These are phyloP conservation scores for Contarinia nasturtii DNA, from an alignment of 1,140 invertebrate species.

Conservation along the genomic window DNA sequence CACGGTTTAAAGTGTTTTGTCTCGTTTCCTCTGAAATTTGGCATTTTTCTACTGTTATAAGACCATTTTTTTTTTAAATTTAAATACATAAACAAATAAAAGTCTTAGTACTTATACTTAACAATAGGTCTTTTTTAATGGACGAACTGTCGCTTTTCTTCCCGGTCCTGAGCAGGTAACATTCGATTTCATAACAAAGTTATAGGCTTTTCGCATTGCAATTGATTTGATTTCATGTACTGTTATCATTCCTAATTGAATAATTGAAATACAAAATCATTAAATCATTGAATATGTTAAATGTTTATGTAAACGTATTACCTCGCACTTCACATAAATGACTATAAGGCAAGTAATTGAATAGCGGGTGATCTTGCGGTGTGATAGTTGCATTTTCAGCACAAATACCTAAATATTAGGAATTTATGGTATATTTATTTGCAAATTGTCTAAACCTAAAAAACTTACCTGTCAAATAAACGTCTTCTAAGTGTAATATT, in stretches of 20 bases:
- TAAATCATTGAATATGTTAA: too few relatives aligned
- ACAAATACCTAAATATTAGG: constrained; percentile 7
- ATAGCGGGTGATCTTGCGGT: constrained; percentile 14
- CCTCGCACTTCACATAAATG: constrained; percentile 15
- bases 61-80: too few relatives aligned
- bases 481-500: constrained; percentile 65
- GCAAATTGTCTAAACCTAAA: not conserved
- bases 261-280: too few relatives aligned
- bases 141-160: constrained; percentile 13
- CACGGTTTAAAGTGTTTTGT: too few relatives aligned
- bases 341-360: constrained; percentile 12
- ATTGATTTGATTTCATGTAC: constrained; percentile 18
- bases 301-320: too few relatives aligned
- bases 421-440: not conserved
- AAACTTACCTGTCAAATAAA: constrained; percentile 59
- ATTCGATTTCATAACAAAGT: constrained; percentile 15
- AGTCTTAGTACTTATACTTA: too few relatives aligned
- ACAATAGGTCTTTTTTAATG: not conserved
- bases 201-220: constrained; percentile 15
- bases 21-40: too few relatives aligned
- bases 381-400: constrained; percentile 12
- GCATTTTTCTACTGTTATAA: too few relatives aligned
- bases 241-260: constrained; percentile 15
- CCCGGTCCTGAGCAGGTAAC: constrained; percentile 15
- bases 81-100: too few relatives aligned